These are phyloP conservation scores for Bruchidius siliquastri DNA, from an alignment of 2,888 invertebrate species.

Conservation along the genomic window DNA sequence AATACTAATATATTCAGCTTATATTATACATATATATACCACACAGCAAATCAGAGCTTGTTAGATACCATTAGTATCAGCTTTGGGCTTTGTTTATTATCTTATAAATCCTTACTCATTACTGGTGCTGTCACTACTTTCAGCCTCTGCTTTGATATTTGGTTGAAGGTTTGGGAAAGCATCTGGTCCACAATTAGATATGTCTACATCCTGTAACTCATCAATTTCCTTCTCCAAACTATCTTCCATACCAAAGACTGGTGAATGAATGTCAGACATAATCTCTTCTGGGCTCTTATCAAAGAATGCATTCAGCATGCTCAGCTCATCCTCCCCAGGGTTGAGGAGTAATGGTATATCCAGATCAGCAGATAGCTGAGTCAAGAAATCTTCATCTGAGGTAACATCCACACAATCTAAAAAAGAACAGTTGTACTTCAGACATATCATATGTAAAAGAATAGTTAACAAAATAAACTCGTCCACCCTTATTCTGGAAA, in stretches of 20 bases:
- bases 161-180: constrained; percentile 29
- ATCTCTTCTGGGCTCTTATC: constrained; percentile 43
- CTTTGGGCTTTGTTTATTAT: too few species aligned
- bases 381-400: constrained; percentile 43
- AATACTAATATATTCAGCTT: too few species aligned
- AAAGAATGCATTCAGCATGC: constrained; percentile 38
- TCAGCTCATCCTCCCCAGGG: constrained; percentile 39
- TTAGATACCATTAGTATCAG: too few species aligned
- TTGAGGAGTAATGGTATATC: constrained; percentile 44
- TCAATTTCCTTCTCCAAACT: constrained; percentile 18
- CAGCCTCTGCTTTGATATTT: constrained; percentile 34
- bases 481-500: too few species aligned
- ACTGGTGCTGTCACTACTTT: constrained; percentile 8
- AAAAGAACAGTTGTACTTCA: too few species aligned
- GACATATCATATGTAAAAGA: too few species aligned
- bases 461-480: too few species aligned
- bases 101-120: background rate
- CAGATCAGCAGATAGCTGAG: constrained; percentile 41
- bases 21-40: too few species aligned
- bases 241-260: constrained; percentile 22
- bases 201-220: constrained; percentile 28
- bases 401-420: constrained; percentile 37
- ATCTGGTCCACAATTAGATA: constrained; percentile 29
- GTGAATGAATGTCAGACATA: constrained; percentile 37
- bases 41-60: too few species aligned